Evolutionary conservation across 2,797 vertebrate species (phyloP), one percentile per base, ranked within the genome.

Genomic region (Lacerta bilineata): DNA sequence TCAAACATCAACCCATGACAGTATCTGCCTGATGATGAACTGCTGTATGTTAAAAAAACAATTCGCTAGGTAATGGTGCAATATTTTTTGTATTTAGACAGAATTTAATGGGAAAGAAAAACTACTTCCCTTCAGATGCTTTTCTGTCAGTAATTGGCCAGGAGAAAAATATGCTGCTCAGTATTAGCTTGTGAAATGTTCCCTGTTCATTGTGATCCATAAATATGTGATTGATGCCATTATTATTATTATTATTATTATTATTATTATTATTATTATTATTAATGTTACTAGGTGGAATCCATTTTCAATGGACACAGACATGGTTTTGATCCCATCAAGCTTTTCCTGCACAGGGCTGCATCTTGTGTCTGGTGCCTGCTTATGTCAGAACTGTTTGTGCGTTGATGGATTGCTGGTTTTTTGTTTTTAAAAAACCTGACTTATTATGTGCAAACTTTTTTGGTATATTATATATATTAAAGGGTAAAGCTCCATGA

Each of bases 51-150:
- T 93, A 92, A 84, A 91, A 91, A 91, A 94, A 94, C 90, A 93
- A 93, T 93, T 95, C 83, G 80, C 80, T 91, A 92, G 89, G 9
- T 23, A 93, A 92, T 89, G 68, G 27, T 84, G 55, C 6, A 86
- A 80, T 93, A 88, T 91, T 95, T 95, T 95, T 91, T 69, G n/a
- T 84, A 69, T 91, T 94, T 91, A 89, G 80, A 93, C 46, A 66
- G 90, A 95, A 87, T 90, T 89, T 88, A 84, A 80, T 25, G 20
- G 6, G 33, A 85, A 64, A 85, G 90, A 92, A 89, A 86, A 78
- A 81, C 43, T 80, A 50, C 43, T 89, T 90, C 90, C 50, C 39
- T 91, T 93, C 80, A 90, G 74, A 83, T 13, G 0, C 85, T 92
- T 95, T 72, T 8, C 20, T 71, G 43, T 59, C 55, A 50, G 4